Percentiles rank a stretch among this genome's conserved stretches.
Evolutionary conservation across 2,888 invertebrate species (phyloP).

Genomic region (Petrophora chlorosata): DNA sequence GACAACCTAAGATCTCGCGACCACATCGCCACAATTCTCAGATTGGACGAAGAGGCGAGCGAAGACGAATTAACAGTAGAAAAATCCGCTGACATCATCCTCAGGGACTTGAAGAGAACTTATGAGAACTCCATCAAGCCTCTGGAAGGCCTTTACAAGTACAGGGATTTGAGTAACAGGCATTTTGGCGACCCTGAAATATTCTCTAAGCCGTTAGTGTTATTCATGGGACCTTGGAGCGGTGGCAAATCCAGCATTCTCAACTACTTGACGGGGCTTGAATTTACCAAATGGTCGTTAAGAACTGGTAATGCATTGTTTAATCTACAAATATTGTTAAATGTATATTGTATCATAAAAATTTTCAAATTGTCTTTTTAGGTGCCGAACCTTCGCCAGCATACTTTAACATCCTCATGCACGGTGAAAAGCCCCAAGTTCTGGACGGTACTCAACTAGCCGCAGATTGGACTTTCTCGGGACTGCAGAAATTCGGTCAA

Average conservation of each 20-base stretch:
- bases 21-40: slow-evolving; percentile 91
- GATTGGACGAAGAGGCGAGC: slow-evolving; percentile 90
- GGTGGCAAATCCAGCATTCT: slow-evolving; percentile 97
- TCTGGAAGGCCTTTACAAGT: slow-evolving; percentile 94
- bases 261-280: slow-evolving; percentile 95
- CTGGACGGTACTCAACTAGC: slow-evolving; percentile 96
- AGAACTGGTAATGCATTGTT: slow-evolving; percentile 88
- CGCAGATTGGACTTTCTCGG: slow-evolving; percentile 97
- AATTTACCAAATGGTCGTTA: slow-evolving; percentile 91
- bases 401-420: slow-evolving; percentile 95
- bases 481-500: slow-evolving; percentile 97
- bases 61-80: slow-evolving; percentile 88
- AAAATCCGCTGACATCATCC: slow-evolving; percentile 89
- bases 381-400: slow-evolving; percentile 97
- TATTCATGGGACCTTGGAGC: slow-evolving; percentile 98
- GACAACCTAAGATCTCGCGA: slow-evolving; percentile 90
- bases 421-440: slow-evolving; percentile 93
- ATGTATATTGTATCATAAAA: not conserved
- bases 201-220: slow-evolving; percentile 95
- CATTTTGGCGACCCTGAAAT: slow-evolving; percentile 97
- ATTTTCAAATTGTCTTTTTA: slow-evolving; percentile 50
- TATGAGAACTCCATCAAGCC: slow-evolving; percentile 95
- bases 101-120: slow-evolving; percentile 92
- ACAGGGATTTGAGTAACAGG: slow-evolving; percentile 94
- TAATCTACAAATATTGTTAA: not conserved